Percentiles rank a stretch among this genome's conserved stretches.
Evolutionary conservation across 2,113 vertebrate genomes (phyloP).

Genomic region (Festucalex cinctus): DNA sequence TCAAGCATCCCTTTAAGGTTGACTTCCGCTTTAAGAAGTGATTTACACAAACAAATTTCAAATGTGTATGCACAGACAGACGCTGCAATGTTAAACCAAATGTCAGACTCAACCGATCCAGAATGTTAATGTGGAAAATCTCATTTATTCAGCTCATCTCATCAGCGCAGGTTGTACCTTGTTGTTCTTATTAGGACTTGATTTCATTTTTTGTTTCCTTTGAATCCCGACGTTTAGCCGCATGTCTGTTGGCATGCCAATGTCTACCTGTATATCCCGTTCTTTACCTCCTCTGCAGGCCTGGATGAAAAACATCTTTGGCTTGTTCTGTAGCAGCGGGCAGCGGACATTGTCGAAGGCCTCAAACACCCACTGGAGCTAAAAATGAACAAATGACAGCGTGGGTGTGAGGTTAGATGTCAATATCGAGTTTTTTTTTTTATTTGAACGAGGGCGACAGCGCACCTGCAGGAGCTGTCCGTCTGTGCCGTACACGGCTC

Average conservation of each 20-base stretch:
- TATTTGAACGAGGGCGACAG: not conserved
- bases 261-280: not conserved
- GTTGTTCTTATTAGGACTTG: not conserved
- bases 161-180: not conserved
- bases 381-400: slow-evolving; percentile 29
- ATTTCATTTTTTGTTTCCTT: not conserved
- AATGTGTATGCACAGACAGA: not conserved
- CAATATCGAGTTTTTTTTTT: not conserved
- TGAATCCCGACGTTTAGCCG: not conserved
- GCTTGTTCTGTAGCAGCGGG: slow-evolving; percentile 93
- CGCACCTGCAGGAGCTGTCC: slow-evolving; percentile 84
- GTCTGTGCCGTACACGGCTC: slow-evolving; percentile 87
- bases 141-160: not conserved
- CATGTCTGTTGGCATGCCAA: not conserved
- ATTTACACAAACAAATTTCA: slow-evolving; percentile 1
- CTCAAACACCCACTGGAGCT: slow-evolving; percentile 90
- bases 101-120: not conserved
- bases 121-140: not conserved
- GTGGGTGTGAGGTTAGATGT: not conserved
- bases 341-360: slow-evolving; percentile 90
- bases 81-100: not conserved
- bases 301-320: slow-evolving; percentile 98
- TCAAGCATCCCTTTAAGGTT: too few relatives aligned
- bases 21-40: not conserved
- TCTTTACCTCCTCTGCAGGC: slow-evolving; percentile 95